Evolutionary conservation across 2,888 invertebrate genomes (phyloP).

Genomic region (Cecidostiba fungosa): DNA sequence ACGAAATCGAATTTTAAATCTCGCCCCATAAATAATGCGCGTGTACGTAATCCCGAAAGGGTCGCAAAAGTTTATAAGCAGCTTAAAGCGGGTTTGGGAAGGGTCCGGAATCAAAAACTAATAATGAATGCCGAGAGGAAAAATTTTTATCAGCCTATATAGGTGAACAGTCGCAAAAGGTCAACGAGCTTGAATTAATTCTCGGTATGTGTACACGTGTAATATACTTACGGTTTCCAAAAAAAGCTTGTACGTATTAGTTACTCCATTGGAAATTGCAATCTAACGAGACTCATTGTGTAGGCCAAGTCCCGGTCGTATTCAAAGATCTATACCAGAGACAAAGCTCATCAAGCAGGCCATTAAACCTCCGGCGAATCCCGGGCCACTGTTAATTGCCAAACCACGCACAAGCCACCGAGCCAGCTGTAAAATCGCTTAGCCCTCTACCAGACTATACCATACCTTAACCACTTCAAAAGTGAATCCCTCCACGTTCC

Average conservation of each 20-base stretch:
- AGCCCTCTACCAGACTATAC: too few species aligned
- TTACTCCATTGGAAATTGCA: too few species aligned
- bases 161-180: neutral
- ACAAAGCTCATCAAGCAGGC: too few species aligned
- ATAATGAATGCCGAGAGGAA: neutral
- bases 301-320: too few species aligned
- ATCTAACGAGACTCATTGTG: too few species aligned
- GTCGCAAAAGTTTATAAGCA: neutral
- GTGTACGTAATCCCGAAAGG: neutral
- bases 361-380: too few species aligned
- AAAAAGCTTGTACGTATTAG: too few species aligned
- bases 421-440: neutral
- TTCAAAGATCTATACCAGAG: too few species aligned
- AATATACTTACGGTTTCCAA: neutral
- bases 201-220: neutral
- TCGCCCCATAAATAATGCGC: neutral
- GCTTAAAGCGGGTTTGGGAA: neutral
- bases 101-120: neutral
- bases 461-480: neutral
- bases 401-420: neutral
- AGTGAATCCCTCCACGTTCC: neutral
- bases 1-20: constrained; percentile 12
- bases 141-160: neutral
- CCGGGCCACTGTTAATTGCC: too few species aligned
- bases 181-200: too few species aligned